Evolutionary conservation across 2,888 invertebrate genomes (phyloP), one percentile per base, ranked within the genome.

Genomic region (Argyresthia goedartella): DNA sequence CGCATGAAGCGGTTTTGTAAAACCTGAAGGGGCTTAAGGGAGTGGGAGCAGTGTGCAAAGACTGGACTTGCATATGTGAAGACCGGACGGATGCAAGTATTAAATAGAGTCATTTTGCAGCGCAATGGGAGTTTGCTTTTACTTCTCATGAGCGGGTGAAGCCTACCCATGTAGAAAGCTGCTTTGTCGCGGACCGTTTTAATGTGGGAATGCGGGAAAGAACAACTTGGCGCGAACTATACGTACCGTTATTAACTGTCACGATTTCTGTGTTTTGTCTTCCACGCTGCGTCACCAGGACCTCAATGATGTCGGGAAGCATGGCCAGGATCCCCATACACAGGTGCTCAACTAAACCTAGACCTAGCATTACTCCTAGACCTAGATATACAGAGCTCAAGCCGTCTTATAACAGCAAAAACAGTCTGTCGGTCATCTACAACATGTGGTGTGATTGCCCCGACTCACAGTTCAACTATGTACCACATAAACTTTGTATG

Each of bases 321-420:
- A 71, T 87, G 61, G 81, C 87, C 45, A 64, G 87, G 71, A 81
- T 87, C 66, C 87, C 87, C 14, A 86, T 87, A 59, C 87, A 87
- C 87, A 87, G 87, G 87, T 87, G 80, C 69, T 65, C 66, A 59
- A 60, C 71, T 42, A 61, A 49, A 52, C 54, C 55, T 53, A 47
- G 13, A 36, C 36, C 48, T 13, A 9, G 48, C 4, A 11, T 46
- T 33, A 46, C 10, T 11, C 3, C 39, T 11, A 39, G n/a, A 9
- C 10, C 39, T 39, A n/a, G 39, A 39, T n/a, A 39, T 39, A 39
- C 39, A 39, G 10, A 39, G 39, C 44, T 44, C 9, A 44, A 14
- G 8, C 49, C 49, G 1, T 16, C 13, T 33, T 36, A 10, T 10
- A 16, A 42, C 15, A 49, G 51, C 13, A 45, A 51, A 25, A n/a